Evolutionary conservation across 30 jellyfish, hydroid and myxozoan species (phyloP), one percentile per base, ranked within the genome.

Genomic region (Hydractinia symbiolongicarpus): DNA sequence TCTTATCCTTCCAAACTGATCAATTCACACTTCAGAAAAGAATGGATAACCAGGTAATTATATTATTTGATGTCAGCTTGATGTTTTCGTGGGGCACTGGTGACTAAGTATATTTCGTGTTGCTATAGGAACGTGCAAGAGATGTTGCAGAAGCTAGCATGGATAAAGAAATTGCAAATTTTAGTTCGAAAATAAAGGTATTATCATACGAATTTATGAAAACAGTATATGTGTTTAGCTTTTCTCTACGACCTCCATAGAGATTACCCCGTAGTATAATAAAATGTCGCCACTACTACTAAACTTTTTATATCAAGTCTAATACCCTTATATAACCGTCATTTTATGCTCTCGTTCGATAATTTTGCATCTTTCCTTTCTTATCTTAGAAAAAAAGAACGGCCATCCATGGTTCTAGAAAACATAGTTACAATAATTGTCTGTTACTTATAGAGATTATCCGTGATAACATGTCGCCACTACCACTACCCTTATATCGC

Each of bases 71-170:
- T 30, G 44, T 30, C 44, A 30, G 44, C 44, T 30, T 30, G 44
- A 30, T 30, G 44, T 30, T 30, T 30, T 30, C 44, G 44, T 30
- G 1, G 44, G 44, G 44, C 44, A 30, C 44, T 30, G 44, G 44
- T 30, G 44, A 30, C 44, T 30, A 30, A 30, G 44, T 30, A 2
- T 7, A 13, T 0, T 71, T 71, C 50, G 60, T 9, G 71, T 71
- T 15, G 17, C 84, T 53, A 16, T 76, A 90, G 97, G 97, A 90
- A 60, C 79, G 97, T 30, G 97, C 97, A 53, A 68, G 97, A 68
- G 97, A 90, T 78, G 97, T 90, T 60, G 97, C 97, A 4, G 97
- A 90, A 64, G 50, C 91, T 53, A 89, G 97, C 21, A 90, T 90
- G 95, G 97, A 90, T 66, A 85, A 84, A 50, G 97, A 90, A 82